Conservation (phyloP, 1,140 invertebrate species). For the Apocrypta bakeri region DNA sequence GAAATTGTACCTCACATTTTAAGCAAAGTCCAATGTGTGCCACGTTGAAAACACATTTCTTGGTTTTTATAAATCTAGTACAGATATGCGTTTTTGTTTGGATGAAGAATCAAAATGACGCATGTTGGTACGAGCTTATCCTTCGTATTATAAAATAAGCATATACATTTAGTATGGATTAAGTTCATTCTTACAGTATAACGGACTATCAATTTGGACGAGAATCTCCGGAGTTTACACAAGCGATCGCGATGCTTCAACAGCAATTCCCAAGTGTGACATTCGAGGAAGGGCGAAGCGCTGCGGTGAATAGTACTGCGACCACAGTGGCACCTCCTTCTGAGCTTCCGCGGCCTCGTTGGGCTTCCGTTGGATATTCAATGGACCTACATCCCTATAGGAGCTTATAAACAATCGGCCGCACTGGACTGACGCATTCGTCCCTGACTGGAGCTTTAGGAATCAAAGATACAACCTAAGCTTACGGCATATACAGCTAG, state of each 20-base stretch:
- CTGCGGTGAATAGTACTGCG: background rate
- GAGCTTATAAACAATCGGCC: background rate
- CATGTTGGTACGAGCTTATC: too few relatives aligned
- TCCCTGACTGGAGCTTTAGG: background rate
- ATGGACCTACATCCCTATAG: background rate
- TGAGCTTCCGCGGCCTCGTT: background rate
- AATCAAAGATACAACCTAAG: background rate
- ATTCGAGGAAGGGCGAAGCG: background rate
- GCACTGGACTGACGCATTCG: background rate
- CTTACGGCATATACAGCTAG: background rate
- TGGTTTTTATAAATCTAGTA: too few relatives aligned
- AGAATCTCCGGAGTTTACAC: background rate
- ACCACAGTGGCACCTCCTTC: background rate
- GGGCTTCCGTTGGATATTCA: background rate
- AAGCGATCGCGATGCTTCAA: background rate
- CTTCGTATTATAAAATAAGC: too few relatives aligned
- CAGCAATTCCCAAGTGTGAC: background rate
- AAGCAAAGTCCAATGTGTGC: too few relatives aligned
- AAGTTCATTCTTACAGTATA: background rate
- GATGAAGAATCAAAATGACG: too few relatives aligned
- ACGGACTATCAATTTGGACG: background rate
- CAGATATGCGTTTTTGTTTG: too few relatives aligned
- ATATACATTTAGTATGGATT: too few relatives aligned
- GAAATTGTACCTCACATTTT: too few relatives aligned
- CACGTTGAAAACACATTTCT: too few relatives aligned